A percentile compares a stretch with the other conserved stretches of the same genome.
Evolutionary conservation across 2,888 invertebrate genomes (phyloP).

Genomic region (Agrilus cyanescens): DNA sequence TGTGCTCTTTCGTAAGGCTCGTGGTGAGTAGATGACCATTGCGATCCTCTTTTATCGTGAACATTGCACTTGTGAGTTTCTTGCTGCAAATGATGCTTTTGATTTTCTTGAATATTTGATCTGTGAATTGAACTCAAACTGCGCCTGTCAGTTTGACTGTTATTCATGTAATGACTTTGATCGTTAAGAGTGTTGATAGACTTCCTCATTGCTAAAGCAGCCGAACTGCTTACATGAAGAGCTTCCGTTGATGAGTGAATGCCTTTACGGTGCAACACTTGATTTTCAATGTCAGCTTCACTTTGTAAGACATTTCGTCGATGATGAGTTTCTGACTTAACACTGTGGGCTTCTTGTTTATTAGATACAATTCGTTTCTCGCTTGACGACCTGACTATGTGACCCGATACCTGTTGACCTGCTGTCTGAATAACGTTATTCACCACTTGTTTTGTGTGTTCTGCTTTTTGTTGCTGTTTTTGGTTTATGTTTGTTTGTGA

Average conservation of each 20-base stretch:
- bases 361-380: constrained; percentile 6
- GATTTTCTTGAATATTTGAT: constrained; percentile 42
- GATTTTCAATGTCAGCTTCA: constrained; percentile 61
- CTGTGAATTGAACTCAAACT: constrained; percentile 72
- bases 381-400: neutral
- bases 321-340: constrained; percentile 39
- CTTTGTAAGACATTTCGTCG: constrained; percentile 64
- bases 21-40: constrained; percentile 37
- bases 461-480: constrained; percentile 19
- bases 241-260: constrained; percentile 57
- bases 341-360: constrained; percentile 12
- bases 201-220: constrained; percentile 68
- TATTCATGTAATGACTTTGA: constrained; percentile 53
- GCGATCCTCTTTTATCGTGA: constrained; percentile 39
- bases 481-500: constrained; percentile 28
- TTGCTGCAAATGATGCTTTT: constrained; percentile 15
- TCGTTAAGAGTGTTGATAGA: constrained; percentile 71
- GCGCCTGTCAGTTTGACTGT: constrained; percentile 53
- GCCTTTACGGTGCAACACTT: constrained; percentile 67
- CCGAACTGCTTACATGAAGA: constrained; percentile 57
- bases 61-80: constrained; percentile 17
- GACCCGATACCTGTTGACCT: neutral
- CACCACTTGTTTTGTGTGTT: constrained; percentile 21
- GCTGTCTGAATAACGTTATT: constrained; percentile 4
- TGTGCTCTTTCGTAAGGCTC: constrained; percentile 48